Conservation (phyloP, 2,797 vertebrate genomes). For the Dermochelys coriacea region DNA sequence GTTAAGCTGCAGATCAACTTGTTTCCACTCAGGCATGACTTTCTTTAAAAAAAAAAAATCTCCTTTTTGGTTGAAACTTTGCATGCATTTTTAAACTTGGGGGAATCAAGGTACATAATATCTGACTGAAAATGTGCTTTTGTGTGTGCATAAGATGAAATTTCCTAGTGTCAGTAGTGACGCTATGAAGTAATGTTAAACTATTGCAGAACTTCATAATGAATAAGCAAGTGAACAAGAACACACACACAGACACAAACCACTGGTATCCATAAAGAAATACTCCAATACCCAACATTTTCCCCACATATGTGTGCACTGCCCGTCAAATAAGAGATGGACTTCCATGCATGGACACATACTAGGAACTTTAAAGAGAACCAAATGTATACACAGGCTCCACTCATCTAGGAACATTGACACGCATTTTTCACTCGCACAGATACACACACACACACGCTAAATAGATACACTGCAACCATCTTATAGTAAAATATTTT, state of each 20-base stretch:
- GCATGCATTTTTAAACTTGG: conserved; percentile 39
- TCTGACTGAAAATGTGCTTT: not conserved
- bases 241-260: not conserved
- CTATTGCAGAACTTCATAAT: not conserved
- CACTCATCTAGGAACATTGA: not conserved
- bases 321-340: not conserved
- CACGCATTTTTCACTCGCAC: not conserved
- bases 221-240: not conserved
- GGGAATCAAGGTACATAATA: not conserved
- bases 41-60: not conserved
- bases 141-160: conserved; percentile 28
- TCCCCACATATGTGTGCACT: not conserved
- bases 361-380: not conserved
- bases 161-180: not conserved
- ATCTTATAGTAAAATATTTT: not conserved
- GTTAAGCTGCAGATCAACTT: not conserved
- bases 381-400: not conserved
- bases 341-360: not conserved
- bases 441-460: not conserved
- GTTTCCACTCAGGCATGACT: conserved; percentile 49
- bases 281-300: not conserved
- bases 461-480: not conserved
- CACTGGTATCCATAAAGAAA: not conserved
- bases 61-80: not conserved
- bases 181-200: not conserved